These are phyloP conservation scores for Protophormia terraenovae DNA, from an alignment of 2,888 invertebrate genomes.

Conservation along the genomic window DNA sequence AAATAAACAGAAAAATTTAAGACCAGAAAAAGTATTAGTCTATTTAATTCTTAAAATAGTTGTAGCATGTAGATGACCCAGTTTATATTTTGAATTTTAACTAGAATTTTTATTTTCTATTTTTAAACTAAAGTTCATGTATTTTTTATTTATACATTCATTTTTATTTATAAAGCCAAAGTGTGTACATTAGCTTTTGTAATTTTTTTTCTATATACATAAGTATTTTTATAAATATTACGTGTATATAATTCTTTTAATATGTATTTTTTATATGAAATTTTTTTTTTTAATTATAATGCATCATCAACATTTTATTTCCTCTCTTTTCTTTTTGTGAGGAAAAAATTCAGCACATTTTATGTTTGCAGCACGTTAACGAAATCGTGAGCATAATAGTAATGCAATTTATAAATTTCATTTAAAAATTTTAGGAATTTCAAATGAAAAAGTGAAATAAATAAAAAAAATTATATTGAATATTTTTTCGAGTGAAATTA, in stretches of 20 bases:
- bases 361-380: not conserved
- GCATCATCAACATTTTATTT: not conserved
- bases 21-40: too few relatives aligned
- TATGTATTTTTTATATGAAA: not conserved
- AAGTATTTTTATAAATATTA: not conserved
- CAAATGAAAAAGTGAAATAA: not conserved
- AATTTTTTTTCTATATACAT: too few relatives aligned
- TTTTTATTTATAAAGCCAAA: too few relatives aligned
- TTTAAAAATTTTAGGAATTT: not conserved
- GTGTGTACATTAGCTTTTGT: too few relatives aligned
- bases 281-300: not conserved
- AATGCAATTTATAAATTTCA: not conserved
- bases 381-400: not conserved
- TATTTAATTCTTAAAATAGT: not conserved
- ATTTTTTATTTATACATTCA: too few relatives aligned
- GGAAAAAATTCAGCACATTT: too few relatives aligned
- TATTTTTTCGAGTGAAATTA: not conserved
- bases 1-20: too few relatives aligned
- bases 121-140: too few relatives aligned
- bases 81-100: conserved; percentile 33
- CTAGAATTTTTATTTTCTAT: too few relatives aligned
- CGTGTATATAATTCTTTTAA: not conserved
- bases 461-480: not conserved
- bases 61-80: conserved; percentile 39
- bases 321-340: too few relatives aligned